These are phyloP conservation scores for western clawed frog (Xenopus tropicalis) DNA, from an alignment of 2,113 vertebrate genomes.

Conservation along the genomic window DNA sequence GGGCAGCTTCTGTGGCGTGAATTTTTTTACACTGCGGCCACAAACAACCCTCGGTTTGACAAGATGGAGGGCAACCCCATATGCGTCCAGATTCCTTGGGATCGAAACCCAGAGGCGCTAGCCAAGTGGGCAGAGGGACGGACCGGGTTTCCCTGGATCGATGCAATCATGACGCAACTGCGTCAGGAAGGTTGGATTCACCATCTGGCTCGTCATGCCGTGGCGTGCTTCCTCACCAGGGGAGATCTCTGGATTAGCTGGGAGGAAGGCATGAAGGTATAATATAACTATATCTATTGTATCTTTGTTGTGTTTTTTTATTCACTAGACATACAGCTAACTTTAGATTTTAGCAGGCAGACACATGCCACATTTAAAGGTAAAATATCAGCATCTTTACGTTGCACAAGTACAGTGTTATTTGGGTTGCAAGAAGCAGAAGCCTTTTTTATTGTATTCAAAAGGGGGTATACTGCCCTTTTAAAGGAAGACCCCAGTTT, in stretches of 20 bases:
- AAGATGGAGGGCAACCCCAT: slow-evolving; percentile 97
- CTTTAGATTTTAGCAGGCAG: too few relatives aligned
- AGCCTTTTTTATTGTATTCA: too few relatives aligned
- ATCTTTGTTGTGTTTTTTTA: not conserved
- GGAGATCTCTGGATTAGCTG: slow-evolving; percentile 96
- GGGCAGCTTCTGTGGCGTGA: slow-evolving; percentile 93
- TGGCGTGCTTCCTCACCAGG: slow-evolving; percentile 91
- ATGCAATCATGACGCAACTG: slow-evolving; percentile 97
- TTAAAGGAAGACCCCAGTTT: too few relatives aligned
- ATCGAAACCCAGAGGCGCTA: slow-evolving; percentile 87
- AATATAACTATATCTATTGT: not conserved
- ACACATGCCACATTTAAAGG: too few relatives aligned
- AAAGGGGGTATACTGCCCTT: too few relatives aligned
- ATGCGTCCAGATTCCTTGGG: slow-evolving; percentile 96
- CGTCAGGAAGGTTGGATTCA: slow-evolving; percentile 97
- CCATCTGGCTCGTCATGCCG: slow-evolving; percentile 92
- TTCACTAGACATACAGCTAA: too few relatives aligned
- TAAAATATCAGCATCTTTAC: too few relatives aligned
- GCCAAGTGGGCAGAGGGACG: slow-evolving; percentile 95
- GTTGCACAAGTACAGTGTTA: too few relatives aligned
- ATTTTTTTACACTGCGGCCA: slow-evolving; percentile 93
- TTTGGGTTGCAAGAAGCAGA: too few relatives aligned
- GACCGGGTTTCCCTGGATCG: slow-evolving; percentile 96
- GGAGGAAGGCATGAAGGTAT: slow-evolving; percentile 96
- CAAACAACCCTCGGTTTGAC: slow-evolving; percentile 92